A percentile compares a stretch with the other conserved stretches of the same genome.
These are phyloP conservation scores for Prorops nasuta DNA, from an alignment of 1,140 invertebrate species.

Conservation along the genomic window DNA sequence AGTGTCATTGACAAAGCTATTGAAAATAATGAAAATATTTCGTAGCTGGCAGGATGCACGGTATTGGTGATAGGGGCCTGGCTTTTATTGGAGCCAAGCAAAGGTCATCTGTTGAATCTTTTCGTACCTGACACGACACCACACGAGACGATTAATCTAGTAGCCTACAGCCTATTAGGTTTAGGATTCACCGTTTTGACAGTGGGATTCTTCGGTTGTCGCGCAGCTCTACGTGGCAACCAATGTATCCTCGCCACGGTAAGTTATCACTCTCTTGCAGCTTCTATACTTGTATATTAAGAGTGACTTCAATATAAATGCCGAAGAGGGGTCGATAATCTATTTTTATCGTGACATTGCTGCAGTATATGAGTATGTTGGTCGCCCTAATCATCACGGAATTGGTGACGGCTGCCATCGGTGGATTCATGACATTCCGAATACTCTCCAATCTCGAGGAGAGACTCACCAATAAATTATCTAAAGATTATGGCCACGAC, in stretches of 20 bases:
- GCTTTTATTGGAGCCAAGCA: constrained; percentile 55
- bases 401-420: constrained; percentile 35
- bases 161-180: constrained; percentile 54
- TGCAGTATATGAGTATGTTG: constrained; percentile 58
- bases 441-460: constrained; percentile 47
- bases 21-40: too few relatives aligned
- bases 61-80: constrained; percentile 55
- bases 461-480: constrained; percentile 46
- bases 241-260: constrained; percentile 57
- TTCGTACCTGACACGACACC: constrained; percentile 44
- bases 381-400: constrained; percentile 52
- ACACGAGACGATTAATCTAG: constrained; percentile 49
- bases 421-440: constrained; percentile 44
- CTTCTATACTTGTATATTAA: too few relatives aligned
- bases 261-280: constrained; percentile 40
- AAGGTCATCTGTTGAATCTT: constrained; percentile 53
- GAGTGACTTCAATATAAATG: too few relatives aligned
- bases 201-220: constrained; percentile 60
- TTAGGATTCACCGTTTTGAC: constrained; percentile 55
- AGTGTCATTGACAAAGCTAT: too few relatives aligned
- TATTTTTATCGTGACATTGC: too few relatives aligned
- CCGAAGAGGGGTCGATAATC: too few relatives aligned
- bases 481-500: constrained; percentile 50
- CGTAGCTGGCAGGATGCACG: constrained; percentile 55
- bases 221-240: constrained; percentile 53